Percentiles rank a stretch among this genome's conserved stretches.
Evolutionary conservation across 1,140 invertebrate species (phyloP).

Genomic region (Drosophila grimshawi): DNA sequence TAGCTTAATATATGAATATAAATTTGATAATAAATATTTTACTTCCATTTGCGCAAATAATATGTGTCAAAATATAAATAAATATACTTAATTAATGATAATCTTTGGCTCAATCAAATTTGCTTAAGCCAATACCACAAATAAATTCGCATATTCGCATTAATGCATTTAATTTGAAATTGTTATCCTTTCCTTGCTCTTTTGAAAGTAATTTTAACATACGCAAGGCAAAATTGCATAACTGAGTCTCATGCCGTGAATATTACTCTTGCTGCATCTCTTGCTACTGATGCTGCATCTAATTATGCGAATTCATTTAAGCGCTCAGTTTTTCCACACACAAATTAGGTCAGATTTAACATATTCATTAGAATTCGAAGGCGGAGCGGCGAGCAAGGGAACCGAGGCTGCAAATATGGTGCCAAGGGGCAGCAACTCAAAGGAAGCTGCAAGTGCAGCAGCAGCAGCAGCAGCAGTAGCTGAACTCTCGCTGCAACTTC

Average conservation of each 20-base stretch:
- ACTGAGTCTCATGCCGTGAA: conserved; percentile 19
- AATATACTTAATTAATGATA: too few species aligned
- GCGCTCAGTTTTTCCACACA: conserved; percentile 53
- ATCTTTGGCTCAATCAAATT: too few species aligned
- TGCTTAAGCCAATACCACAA: background rate
- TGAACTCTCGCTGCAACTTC: conserved; percentile 43
- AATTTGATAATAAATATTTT: background rate
- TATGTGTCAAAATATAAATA: too few species aligned
- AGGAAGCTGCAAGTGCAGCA: conserved; percentile 20
- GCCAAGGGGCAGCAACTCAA: conserved; percentile 48
- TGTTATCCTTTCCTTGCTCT: background rate
- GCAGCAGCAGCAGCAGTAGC: conserved; percentile 15
- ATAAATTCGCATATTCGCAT: conserved; percentile 1
- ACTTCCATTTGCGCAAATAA: too few species aligned
- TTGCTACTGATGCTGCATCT: conserved; percentile 52
- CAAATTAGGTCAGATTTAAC: conserved; percentile 81
- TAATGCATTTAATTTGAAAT: conserved; percentile 33
- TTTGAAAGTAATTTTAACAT: background rate
- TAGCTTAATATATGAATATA: too few species aligned
- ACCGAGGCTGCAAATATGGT: conserved; percentile 27
- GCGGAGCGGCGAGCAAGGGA: conserved; percentile 2
- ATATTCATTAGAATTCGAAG: conserved; percentile 75
- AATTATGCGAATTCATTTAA: conserved; percentile 81
- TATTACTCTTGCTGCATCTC: conserved; percentile 8
- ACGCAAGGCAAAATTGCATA: conserved; percentile 25